A percentile compares a stretch with the other conserved stretches of the same genome.
Evolutionary conservation across 2,888 invertebrate genomes (phyloP).

Genomic region (Diarsia rubi): DNA sequence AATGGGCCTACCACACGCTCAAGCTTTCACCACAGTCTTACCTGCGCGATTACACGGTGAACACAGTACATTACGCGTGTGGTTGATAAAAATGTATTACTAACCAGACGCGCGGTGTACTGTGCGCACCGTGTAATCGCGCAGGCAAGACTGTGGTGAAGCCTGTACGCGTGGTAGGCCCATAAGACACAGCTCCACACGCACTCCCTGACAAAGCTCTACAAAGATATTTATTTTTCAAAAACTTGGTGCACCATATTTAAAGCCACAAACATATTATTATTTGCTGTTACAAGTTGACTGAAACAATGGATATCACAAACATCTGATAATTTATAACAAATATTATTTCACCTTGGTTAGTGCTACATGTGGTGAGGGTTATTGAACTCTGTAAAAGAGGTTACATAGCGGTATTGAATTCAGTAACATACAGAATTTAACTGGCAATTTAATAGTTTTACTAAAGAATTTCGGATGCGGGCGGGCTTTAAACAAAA

Average conservation of each 20-base stretch:
- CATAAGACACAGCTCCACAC: too few relatives aligned
- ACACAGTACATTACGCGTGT: too few relatives aligned
- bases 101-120: too few relatives aligned
- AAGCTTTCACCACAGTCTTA: too few relatives aligned
- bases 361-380: slow-evolving; percentile 16
- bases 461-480: not conserved
- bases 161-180: too few relatives aligned
- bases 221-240: not conserved
- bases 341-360: slow-evolving; percentile 43
- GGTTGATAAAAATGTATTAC: too few relatives aligned
- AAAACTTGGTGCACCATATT: not conserved
- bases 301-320: slow-evolving; percentile 23
- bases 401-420: slow-evolving; percentile 15
- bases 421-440: not conserved
- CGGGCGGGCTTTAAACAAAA: not conserved
- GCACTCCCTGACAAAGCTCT: not conserved
- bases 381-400: slow-evolving; percentile 32
- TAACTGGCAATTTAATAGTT: not conserved
- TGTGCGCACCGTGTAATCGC: too few relatives aligned
- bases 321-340: slow-evolving; percentile 31
- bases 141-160: too few relatives aligned
- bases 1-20: too few relatives aligned
- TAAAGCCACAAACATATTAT: not conserved
- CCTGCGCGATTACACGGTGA: too few relatives aligned
- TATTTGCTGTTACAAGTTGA: slow-evolving; percentile 11